Evolutionary conservation across 2,888 invertebrate species (phyloP), one percentile per base, ranked within the genome.

Genomic region (Sesamia inferens): DNA sequence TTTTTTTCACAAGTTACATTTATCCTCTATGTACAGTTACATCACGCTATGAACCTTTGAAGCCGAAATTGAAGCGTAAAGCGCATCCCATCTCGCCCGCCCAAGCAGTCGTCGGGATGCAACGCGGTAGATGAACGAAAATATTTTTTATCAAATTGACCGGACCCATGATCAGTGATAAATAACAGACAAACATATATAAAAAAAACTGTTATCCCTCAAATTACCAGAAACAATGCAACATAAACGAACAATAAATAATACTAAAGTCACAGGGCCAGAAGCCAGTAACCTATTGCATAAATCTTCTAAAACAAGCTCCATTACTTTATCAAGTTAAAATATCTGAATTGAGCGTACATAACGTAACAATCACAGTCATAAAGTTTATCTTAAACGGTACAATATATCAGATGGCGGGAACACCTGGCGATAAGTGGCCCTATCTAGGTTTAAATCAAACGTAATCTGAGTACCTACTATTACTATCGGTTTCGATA

Each of bases 401-500:
- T 67, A 16, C 68, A 54, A 80, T 84, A 73, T 71, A 81, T 85
- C 79, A 76, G 68, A 63, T 65, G 22, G 42, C 31, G 47, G 31
- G 48, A 71, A 86, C 82, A 80, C 77, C 85, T 74, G 83, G 74
- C 65, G 78, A 82, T 85, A 87, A 86, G 82, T 81, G 77, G 48
- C 44, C 13, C 72, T 81, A 85, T 81, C 77, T 72, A 63, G 65
- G 61, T 59, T 68, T 59, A 68, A 78, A 80, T 78, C 74, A 71
- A 24, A 65, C 63, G 48, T 64, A 76, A 86, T 85, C 69, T 76
- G 5, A 42, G 61, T 31, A 63, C n/a, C n/a, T n/a, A n/a, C 47
- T 62, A 65, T 75, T 69, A 78, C 76, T 71, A 73, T 76, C 47
- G 64, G 47, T 78, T 68, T 72, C 67, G 31, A 59, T 78, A 58